Conservation (phyloP, 2,888 invertebrate species). For the Drosophila kanekoi region DNA sequence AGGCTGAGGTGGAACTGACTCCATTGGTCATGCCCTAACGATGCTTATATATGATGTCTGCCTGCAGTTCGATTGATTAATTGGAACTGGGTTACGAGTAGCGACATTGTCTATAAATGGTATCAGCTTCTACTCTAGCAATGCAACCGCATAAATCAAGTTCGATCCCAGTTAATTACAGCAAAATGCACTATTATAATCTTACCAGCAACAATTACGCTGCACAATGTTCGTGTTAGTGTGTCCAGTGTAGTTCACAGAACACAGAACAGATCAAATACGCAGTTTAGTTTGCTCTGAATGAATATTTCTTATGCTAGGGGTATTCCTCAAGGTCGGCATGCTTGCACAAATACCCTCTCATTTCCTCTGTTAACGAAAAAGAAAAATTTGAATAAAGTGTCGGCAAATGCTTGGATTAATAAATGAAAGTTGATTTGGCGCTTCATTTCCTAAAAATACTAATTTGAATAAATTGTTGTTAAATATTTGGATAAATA, state of each 20-base stretch:
- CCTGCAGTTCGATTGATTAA: conserved; percentile 46
- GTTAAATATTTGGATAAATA: too few species aligned
- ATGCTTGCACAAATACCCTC: background rate
- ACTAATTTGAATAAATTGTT: too few species aligned
- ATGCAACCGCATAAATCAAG: conserved; percentile 62
- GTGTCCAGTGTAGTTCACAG: conserved; percentile 31
- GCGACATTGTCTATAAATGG: conserved; percentile 69
- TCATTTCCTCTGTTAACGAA: conserved; percentile 10
- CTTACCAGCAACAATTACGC: conserved; percentile 46
- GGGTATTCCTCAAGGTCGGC: background rate
- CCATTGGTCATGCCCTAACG: conserved; percentile 52
- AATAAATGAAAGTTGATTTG: too few species aligned
- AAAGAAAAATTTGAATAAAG: too few species aligned
- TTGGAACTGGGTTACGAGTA: conserved; percentile 20
- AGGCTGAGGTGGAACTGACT: conserved; percentile 55
- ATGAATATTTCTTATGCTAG: conserved; percentile 9
- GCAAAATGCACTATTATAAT: conserved; percentile 31
- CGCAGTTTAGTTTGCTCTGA: conserved; percentile 35
- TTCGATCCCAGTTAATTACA: conserved; percentile 61
- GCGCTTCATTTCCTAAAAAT: too few species aligned
- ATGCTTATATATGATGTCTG: conserved; percentile 59
- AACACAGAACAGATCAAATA: conserved; percentile 36
- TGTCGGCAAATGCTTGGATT: too few species aligned
- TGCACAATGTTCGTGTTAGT: conserved; percentile 48
- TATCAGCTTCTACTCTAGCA: conserved; percentile 52